phyloP scores from a whole-genome alignment of 2,113 vertebrate genomes.

The Henicopernis longicauda region DNA sequence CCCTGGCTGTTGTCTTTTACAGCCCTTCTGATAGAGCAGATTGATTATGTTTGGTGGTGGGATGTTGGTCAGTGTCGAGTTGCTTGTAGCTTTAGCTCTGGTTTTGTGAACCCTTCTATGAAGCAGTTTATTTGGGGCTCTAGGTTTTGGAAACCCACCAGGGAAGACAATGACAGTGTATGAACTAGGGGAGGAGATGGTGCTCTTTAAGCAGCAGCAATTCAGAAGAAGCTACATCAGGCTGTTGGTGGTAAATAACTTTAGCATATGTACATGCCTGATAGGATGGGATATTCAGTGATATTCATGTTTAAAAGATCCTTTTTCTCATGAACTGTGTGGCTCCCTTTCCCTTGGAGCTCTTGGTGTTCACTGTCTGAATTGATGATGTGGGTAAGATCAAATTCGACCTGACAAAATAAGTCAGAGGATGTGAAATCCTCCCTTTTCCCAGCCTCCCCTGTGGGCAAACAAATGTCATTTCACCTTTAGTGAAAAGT shows the following conservation, averaged over 20 bases:
- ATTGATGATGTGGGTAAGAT: neutral
- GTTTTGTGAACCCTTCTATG: neutral
- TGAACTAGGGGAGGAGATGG: neutral
- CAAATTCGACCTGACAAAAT: constrained; percentile 39
- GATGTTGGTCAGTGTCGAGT: neutral
- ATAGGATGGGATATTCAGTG: neutral
- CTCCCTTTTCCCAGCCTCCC: neutral
- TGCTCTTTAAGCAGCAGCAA: neutral
- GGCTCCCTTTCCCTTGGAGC: neutral
- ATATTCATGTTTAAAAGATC: neutral
- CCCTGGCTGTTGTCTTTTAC: neutral
- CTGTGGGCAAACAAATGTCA: neutral
- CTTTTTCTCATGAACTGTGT: neutral
- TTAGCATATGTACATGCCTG: neutral
- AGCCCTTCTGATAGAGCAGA: neutral
- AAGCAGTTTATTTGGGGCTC: neutral
- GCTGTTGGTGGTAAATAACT: neutral
- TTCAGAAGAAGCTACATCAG: neutral
- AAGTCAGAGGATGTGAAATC: neutral
- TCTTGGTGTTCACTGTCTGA: neutral
- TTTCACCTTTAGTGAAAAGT: neutral
- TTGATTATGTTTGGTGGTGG: neutral
- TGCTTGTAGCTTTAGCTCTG: neutral
- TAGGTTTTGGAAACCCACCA: neutral
- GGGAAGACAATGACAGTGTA: neutral